Base-by-base conservation (phyloP, 2,888 invertebrate genomes). In the Hypomecis punctinalis region DNA sequence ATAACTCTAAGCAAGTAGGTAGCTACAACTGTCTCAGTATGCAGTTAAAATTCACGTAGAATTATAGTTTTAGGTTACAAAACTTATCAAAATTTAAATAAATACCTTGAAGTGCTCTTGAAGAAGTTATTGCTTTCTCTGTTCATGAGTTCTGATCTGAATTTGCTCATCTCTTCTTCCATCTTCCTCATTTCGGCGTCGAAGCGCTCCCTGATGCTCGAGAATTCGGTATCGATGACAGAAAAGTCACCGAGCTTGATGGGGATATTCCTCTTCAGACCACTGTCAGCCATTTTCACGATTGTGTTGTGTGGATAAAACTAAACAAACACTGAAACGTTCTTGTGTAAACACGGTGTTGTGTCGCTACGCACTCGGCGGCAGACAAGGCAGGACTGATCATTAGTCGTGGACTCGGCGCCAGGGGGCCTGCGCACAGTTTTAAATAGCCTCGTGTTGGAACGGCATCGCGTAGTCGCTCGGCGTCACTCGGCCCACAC, bases 141-240 rank as follows among this genome's bases (percentile, higher is more conserved):
- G 91, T 97, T 98, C 96, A 98, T 97, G 72, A 98, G 94, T 88
- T 98, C 98, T 75, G 97, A 97, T 80, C 98, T 95, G 94, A 98
- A 98, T 94, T 97, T 96, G 88, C 96, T 96, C 99, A 99, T 99
- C 94, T 99, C 99, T 83, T 98, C 98, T 94, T 99, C 99, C 97
- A 99, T 99, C 94, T 98, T 98, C 82, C 97, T 95, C 99, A 99
- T 99, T 94, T 99, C 99, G 72, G 97, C 96, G 91, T 99, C 98
- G 91, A 98, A 98, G 77, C 98, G 94, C 89, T 98, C 98, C 83
- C 98, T 95, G 88, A 99, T 99, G 93, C 97, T 98, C 85, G 97
- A 97, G 94, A 98, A 99, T 93, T 99, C 99, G 76, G 97, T 97
- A 93, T 99, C 98, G 93, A 98, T 97, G 87, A 99, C 97, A 94